Percentiles rank a stretch among this genome's conserved stretches.
Evolutionary conservation across 2,888 invertebrate genomes (phyloP).

Genomic region (Esperia sulphurella): DNA sequence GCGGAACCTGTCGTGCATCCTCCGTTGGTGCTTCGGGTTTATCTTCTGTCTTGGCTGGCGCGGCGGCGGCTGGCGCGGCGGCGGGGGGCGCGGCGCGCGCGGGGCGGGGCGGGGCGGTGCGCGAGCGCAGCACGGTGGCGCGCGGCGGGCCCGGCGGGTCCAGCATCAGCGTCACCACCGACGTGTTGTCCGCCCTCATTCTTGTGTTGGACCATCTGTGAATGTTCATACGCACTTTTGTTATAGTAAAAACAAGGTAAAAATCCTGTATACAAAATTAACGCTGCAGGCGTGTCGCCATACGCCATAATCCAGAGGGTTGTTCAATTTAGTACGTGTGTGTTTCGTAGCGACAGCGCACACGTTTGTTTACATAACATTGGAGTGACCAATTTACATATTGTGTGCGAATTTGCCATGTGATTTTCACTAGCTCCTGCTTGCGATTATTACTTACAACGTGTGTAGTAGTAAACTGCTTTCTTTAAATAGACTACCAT

Average conservation of each 20-base stretch:
- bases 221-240: not conserved
- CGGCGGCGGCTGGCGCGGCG: slow-evolving; percentile 21
- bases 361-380: too few relatives aligned
- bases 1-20: slow-evolving; percentile 39
- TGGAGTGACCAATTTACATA: too few relatives aligned
- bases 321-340: too few relatives aligned
- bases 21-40: slow-evolving; percentile 15
- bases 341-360: too few relatives aligned
- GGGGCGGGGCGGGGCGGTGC: slow-evolving; percentile 35
- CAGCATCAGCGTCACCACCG: slow-evolving; percentile 93
- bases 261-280: too few relatives aligned
- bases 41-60: slow-evolving; percentile 14
- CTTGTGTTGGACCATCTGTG: slow-evolving; percentile 88
- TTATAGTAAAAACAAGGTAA: not conserved
- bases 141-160: slow-evolving; percentile 92
- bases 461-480: too few relatives aligned
- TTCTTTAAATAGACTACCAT: too few relatives aligned
- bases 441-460: too few relatives aligned
- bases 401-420: too few relatives aligned
- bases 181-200: slow-evolving; percentile 97
- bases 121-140: slow-evolving; percentile 79
- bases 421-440: too few relatives aligned
- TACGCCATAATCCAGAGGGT: too few relatives aligned
- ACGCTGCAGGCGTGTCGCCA: too few relatives aligned
- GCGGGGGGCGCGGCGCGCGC: slow-evolving; percentile 14